Evolutionary conservation across 2,888 invertebrate species (phyloP), one percentile per base, ranked within the genome.

Genomic region (Amphimallon solstitiale): DNA sequence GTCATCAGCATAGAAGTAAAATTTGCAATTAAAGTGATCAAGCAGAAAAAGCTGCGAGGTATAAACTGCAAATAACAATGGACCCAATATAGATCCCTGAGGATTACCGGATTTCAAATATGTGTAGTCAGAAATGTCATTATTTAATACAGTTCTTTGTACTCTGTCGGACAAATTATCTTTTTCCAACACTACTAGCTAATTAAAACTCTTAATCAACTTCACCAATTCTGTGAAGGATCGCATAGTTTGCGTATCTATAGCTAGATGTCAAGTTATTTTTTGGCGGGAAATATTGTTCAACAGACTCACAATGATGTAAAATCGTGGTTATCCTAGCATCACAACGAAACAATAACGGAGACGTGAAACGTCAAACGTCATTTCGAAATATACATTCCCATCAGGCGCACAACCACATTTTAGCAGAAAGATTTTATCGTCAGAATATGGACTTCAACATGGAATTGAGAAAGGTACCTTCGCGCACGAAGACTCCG

Each of bases 401-500:
- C 65, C 68, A 56, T 29, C 49, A 68, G 69, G 69, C 69, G 69
- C 67, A 70, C 65, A 63, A 68, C 69, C 70, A 70, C 70, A 72
- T 69, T 68, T 72, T 67, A 66, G 62, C 62, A 49, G 15, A 62
- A 49, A 62, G 40, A 23, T 56, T 64, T 56, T 56, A 64, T 49
- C 46, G 62, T 62, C 49, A 23, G 49, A 51, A 61, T 63, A 68
- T 68, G 71, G 72, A 73, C 49, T 70, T 66, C 51, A 66, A 65
- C 66, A 72, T 72, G 71, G 72, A 70, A 66, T 67, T 71, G 46
- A 67, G 71, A 63, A 75, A 67, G 64, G 68, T 68, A 60, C 69
- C 71, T 61, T 69, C 71, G 37, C 73, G 70, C 69, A 56, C 72
- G 45, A 73, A 70, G 65, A 68, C 65, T 43, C 51, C 64, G 17